Base-by-base conservation (phyloP, 2,888 invertebrate genomes). In the Rhynchonema sp. region DNA sequence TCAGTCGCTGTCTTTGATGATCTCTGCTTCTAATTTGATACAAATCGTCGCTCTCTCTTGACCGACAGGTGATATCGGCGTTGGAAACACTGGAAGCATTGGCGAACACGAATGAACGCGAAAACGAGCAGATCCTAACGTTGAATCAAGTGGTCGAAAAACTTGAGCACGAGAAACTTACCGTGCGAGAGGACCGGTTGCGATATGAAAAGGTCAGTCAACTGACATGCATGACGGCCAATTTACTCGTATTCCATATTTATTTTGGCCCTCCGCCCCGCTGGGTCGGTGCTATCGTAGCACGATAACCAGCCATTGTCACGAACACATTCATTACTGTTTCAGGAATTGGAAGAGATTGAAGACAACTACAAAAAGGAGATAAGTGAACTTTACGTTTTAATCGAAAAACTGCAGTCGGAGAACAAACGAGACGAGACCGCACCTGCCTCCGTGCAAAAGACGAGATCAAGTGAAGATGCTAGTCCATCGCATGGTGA, bases 351-450 rank as follows among this genome's bases (percentile, higher is more conserved):
- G 72, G 92, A 94, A 77, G 84, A 86, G 65, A 90, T 92, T 62
- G 96, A 96, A 74, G 94, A 94, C 69, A 86, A 89, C 74, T 92
- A 94, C 88, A 82, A 87, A 64, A 82, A 83, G 55, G 96, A 96
- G 77, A 88, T 88, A 0, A 85, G 86, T 62, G 89, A 92, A 66
- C 78, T 96, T 68, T 82, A 87, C 57, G 81, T 84, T 17, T 82
- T 87, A 67, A 87, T 94, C 1, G 82, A 85, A 1, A 81, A 83
- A 62, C 79, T 94, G 59, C 88, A 91, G 76, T 88, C 90, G 64
- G 92, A 94, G 73, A 96, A 94, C 76, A 83, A 85, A 27, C n/a
- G n/a, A n/a, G n/a, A n/a, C n/a, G n/a, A n/a, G n/a, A n/a, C n/a
- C n/a, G n/a, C n/a, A n/a, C n/a, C n/a, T n/a, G n/a, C n/a, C n/a